Evolutionary conservation across 2,888 invertebrate genomes (phyloP), one percentile per base, ranked within the genome.

Genomic region (Argynnis bischoffii): DNA sequence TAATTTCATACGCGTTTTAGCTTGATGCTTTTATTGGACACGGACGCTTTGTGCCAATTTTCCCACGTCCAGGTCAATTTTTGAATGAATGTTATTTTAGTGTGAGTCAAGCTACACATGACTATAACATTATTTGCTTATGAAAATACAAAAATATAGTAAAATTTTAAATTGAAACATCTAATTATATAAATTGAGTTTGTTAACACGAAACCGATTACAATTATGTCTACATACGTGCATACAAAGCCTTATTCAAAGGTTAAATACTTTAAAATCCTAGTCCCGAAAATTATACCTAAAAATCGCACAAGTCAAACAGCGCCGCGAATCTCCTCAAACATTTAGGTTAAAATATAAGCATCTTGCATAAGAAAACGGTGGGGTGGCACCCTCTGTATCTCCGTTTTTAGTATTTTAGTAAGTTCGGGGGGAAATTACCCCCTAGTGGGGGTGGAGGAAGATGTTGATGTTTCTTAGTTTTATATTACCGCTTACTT

Each of bases 351-450:
- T 91, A 90, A 90, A 89, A 90, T 89, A 90, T 90, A 92, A 92
- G 90, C 90, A 89, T 90, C 92, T 92, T 92, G 92, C 92, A 92
- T 92, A 92, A 92, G 92, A 92, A 92, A 91, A 84, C 84, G 88
- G 78, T 79, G 84, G 84, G 85, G 87, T 84, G 86, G 74, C 72
- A 75, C 78, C 79, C 84, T 88, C 89, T 80, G 87, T 91, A 92
- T 92, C 92, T 92, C 90, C 91, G 92, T 92, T 92, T 92, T 92
- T 92, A 92, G 92, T 92, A 92, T 92, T 92, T 92, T 92, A 92
- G 91, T 92, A 92, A 92, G 92, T 92, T 92, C 88, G 87, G 90
- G 92, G 86, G 83, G 87, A 83, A 88, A 89, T 88, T 90, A 87
- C 88, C 89, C 91, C 87, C 78, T 63, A 31, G 64, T 72, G 81